Percentiles rank a stretch among this genome's conserved stretches.
These are phyloP conservation scores for Colletes latitarsis DNA, from an alignment of 1,140 invertebrate species.

Conservation along the genomic window DNA sequence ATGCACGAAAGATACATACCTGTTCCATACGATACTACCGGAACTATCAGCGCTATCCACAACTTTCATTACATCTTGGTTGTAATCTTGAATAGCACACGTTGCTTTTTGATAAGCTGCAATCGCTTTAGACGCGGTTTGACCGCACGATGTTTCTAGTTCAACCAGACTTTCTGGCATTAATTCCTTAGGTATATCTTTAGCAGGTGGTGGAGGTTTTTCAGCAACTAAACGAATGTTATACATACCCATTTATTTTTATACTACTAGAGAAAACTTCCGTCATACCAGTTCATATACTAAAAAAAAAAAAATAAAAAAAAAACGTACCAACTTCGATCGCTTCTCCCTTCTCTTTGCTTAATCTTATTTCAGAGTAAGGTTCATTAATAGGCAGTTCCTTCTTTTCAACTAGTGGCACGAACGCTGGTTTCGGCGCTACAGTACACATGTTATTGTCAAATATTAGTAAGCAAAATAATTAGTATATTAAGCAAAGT, in stretches of 20 bases:
- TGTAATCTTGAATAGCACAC: slow-evolving; percentile 82
- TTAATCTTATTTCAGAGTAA: slow-evolving; percentile 73
- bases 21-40: slow-evolving; percentile 81
- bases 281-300: background rate
- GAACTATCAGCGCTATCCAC: slow-evolving; percentile 82
- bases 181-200: slow-evolving; percentile 60
- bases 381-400: slow-evolving; percentile 65
- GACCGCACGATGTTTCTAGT: slow-evolving; percentile 82
- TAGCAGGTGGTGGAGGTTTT: slow-evolving; percentile 60
- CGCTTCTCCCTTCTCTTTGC: slow-evolving; percentile 72
- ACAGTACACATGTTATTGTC: slow-evolving; percentile 55
- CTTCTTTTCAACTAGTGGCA: slow-evolving; percentile 69
- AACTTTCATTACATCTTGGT: slow-evolving; percentile 83
- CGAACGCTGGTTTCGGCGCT: slow-evolving; percentile 78
- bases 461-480: slow-evolving; percentile 59
- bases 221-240: slow-evolving; percentile 62
- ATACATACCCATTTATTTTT: background rate
- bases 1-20: slow-evolving; percentile 68
- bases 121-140: slow-evolving; percentile 82
- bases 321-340: slow-evolving; percentile 75
- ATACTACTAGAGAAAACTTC: background rate
- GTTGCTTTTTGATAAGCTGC: slow-evolving; percentile 82
- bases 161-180: slow-evolving; percentile 80
- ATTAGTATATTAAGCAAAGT: background rate
- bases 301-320: background rate